A percentile compares a stretch with the other conserved stretches of the same genome.
phyloP scores from a whole-genome alignment of 2,888 invertebrate genomes.

The Argyra leucocephala region DNA sequence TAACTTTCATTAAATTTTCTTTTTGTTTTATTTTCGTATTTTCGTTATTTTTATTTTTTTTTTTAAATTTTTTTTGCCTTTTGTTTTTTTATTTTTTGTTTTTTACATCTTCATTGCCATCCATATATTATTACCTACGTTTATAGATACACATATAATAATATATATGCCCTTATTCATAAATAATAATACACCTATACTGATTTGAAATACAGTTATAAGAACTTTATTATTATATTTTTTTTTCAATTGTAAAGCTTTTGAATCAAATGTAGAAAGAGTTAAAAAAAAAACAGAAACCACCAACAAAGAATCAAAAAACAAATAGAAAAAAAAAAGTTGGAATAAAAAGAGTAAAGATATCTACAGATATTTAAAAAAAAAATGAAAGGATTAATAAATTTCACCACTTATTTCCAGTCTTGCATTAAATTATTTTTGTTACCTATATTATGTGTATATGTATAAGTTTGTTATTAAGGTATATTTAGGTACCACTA shows the following conservation, averaged over 20 bases:
- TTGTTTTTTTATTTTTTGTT: neutral
- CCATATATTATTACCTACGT: too few relatives aligned
- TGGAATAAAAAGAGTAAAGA: neutral
- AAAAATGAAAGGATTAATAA: neutral
- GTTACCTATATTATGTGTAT: neutral
- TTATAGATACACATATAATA: neutral
- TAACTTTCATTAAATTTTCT: neutral
- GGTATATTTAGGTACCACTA: too few relatives aligned
- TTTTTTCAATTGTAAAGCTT: too few relatives aligned
- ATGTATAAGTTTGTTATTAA: too few relatives aligned
- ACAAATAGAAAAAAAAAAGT: neutral
- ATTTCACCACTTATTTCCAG: neutral
- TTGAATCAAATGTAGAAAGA: too few relatives aligned
- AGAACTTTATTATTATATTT: too few relatives aligned
- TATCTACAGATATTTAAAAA: neutral
- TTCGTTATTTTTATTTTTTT: neutral
- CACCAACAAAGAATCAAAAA: neutral
- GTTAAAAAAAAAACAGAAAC: neutral
- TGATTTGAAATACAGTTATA: too few relatives aligned
- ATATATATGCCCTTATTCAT: neutral
- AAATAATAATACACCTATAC: neutral
- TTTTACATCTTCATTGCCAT: neutral
- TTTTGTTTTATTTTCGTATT: neutral
- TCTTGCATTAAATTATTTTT: slow-evolving; percentile 2
- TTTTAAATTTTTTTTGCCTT: too few relatives aligned